Evolutionary conservation across 2,888 invertebrate genomes (phyloP).

Genomic region (Caenorhabditis becei): DNA sequence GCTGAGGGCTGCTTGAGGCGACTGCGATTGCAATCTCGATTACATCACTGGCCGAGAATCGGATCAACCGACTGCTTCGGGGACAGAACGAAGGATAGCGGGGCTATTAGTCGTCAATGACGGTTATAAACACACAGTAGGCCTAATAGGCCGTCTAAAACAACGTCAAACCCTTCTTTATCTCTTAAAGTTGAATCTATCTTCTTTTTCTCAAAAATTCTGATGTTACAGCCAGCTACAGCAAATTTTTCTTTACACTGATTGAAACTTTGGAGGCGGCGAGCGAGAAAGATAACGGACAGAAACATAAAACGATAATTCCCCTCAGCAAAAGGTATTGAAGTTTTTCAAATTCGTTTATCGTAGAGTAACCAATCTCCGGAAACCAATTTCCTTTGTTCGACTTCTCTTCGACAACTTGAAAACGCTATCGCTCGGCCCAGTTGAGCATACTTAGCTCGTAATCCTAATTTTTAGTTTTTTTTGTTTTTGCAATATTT

Average conservation of each 20-base stretch:
- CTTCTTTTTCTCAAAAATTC: conserved; percentile 1
- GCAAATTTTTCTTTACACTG: conserved; percentile 1
- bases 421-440: no score
- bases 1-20: conserved; percentile 5
- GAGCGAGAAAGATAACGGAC: not conserved
- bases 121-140: conserved; percentile 8
- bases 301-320: conserved; percentile 2
- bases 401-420: no score
- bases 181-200: not conserved
- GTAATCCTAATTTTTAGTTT: no score
- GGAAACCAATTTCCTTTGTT: no score
- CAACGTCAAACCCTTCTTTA: no score
- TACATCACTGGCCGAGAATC: conserved; percentile 8
- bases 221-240: not conserved
- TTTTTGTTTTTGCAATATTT: not conserved
- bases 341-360: not conserved
- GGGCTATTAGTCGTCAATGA: conserved; percentile 15
- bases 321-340: not conserved
- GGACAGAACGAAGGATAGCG: not conserved
- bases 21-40: conserved; percentile 22
- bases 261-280: not conserved
- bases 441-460: no score
- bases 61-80: conserved; percentile 5
- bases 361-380: no score
- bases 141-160: not conserved